These are phyloP conservation scores for Mirounga angustirostris DNA, from an alignment of 2,113 vertebrate species.

Conservation along the genomic window DNA sequence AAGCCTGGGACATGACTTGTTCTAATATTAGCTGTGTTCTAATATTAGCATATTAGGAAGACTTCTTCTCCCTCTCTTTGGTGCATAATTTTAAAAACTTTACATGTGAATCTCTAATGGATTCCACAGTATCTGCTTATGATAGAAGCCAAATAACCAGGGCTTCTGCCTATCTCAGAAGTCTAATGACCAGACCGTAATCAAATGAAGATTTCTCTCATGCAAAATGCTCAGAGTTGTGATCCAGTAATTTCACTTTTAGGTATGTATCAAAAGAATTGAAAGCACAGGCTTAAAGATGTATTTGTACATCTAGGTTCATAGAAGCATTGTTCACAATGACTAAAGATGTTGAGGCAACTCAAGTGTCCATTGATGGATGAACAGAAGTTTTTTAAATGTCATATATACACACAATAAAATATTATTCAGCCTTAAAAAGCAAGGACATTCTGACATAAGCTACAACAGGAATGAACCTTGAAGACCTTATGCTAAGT, in stretches of 20 bases:
- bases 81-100: neutral
- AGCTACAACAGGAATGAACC: neutral
- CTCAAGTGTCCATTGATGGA: neutral
- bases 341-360: neutral
- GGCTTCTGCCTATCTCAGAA: neutral
- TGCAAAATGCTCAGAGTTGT: neutral
- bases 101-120: neutral
- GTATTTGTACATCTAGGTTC: neutral
- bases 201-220: neutral
- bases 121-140: neutral
- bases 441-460: neutral
- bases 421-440: neutral
- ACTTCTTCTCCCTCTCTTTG: neutral
- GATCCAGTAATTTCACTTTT: neutral
- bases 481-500: neutral
- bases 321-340: neutral
- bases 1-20: neutral
- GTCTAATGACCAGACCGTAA: neutral
- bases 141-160: neutral
- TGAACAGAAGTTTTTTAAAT: neutral
- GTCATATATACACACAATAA: neutral
- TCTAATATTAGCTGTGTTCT: constrained; percentile 46
- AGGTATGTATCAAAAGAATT: neutral
- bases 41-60: neutral
- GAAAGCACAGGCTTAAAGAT: neutral